Evolutionary conservation across 1,140 invertebrate species (phyloP).

Genomic region (Sycophila sp.): DNA sequence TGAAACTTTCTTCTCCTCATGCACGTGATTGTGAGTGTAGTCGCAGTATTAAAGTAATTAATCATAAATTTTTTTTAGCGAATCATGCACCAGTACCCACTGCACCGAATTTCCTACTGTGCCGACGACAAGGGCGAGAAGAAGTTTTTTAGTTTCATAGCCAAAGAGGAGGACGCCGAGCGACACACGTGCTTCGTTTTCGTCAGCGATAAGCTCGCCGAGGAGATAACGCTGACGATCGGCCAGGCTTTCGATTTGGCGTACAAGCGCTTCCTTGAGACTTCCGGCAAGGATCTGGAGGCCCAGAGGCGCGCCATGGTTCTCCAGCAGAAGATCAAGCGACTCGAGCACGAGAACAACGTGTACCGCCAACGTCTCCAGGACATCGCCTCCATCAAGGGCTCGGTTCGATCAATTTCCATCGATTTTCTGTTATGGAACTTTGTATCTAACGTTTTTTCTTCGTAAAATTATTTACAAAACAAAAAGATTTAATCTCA

Average conservation of each 20-base stretch:
- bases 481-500: no score
- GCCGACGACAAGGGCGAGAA: conserved; percentile 98
- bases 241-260: conserved; percentile 97
- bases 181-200: conserved; percentile 96
- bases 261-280: conserved; percentile 86
- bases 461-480: no score
- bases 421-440: background rate
- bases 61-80: conserved; percentile 62
- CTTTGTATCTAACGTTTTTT: background rate
- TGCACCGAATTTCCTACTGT: conserved; percentile 98
- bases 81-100: conserved; percentile 92
- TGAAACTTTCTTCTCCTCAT: no score
- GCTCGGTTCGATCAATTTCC: conserved; percentile 57
- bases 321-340: conserved; percentile 78
- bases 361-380: conserved; percentile 74
- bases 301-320: conserved; percentile 76
- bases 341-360: conserved; percentile 78
- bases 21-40: no score
- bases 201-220: conserved; percentile 94
- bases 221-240: conserved; percentile 96
- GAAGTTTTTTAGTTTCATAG: conserved; percentile 96
- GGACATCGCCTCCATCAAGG: conserved; percentile 68
- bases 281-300: conserved; percentile 80
- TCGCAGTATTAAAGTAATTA: conserved; percentile 23
- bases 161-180: conserved; percentile 86